Conservation (phyloP, 2,113 vertebrate species). For the Leiothrix lutea region DNA sequence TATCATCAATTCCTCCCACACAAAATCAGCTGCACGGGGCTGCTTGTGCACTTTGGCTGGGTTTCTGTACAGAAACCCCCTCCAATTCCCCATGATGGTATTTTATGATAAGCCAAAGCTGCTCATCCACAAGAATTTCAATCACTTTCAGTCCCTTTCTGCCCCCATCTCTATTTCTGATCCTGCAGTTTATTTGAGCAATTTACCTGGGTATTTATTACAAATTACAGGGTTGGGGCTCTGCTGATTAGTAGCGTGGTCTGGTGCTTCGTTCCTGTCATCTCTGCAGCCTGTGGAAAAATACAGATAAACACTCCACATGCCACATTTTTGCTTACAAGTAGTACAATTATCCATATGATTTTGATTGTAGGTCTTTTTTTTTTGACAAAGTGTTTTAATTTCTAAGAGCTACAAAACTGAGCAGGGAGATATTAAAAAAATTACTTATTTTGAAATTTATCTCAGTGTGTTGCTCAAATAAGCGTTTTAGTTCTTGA, state of each 20-base stretch:
- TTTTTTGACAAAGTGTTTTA: not conserved
- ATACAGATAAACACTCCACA: not conserved
- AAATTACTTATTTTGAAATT: not conserved
- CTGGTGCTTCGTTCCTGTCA: not conserved
- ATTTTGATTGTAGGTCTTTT: not conserved
- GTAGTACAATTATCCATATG: not conserved
- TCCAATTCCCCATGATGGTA: accelerated
- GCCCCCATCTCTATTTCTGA: not conserved
- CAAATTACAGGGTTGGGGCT: constrained; percentile 23
- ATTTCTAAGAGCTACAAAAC: not conserved
- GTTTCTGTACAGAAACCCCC: not conserved
- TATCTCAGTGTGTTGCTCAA: not conserved
- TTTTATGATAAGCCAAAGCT: not conserved
- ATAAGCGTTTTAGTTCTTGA: not conserved
- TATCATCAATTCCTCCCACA: constrained; percentile 7
- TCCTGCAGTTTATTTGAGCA: not conserved
- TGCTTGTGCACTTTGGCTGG: accelerated
- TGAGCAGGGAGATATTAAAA: not conserved
- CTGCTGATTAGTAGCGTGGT: not conserved
- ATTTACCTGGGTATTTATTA: not conserved
- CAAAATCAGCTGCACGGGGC: not conserved
- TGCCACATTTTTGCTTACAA: accelerated
- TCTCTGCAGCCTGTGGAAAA: not conserved
- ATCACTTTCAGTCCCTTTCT: accelerated
- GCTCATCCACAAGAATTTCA: not conserved